Conservation (phyloP, 2,888 invertebrate species). For the Dryocosmus kuriphilus region DNA sequence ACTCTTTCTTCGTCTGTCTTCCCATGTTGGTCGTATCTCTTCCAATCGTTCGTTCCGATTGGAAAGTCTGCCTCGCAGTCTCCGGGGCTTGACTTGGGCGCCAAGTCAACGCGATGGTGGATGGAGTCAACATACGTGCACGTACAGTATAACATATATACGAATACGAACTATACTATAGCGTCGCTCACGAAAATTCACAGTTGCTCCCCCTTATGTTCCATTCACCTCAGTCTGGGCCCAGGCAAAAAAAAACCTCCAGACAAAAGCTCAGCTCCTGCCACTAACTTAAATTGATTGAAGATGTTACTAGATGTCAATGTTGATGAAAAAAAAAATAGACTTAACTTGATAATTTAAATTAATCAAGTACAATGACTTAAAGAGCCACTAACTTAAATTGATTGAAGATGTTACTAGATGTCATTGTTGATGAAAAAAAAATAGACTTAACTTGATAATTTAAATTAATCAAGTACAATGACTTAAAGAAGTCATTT, state of each 20-base stretch:
- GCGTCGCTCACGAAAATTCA: constrained; percentile 47
- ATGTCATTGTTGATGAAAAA: too few relatives aligned
- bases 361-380: background rate
- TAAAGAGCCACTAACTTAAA: background rate
- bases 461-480: background rate
- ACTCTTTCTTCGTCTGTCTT: constrained; percentile 42
- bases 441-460: too few relatives aligned
- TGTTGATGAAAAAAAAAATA: too few relatives aligned
- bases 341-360: background rate
- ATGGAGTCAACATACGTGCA: constrained; percentile 18
- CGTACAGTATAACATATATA: background rate
- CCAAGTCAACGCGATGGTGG: constrained; percentile 42
- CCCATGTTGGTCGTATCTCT: constrained; percentile 50
- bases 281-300: background rate
- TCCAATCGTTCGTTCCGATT: constrained; percentile 58
- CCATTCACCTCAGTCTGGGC: constrained; percentile 26
- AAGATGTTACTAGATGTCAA: background rate
- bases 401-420: background rate
- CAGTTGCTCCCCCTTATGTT: constrained; percentile 46
- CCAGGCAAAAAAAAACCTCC: constrained; percentile 10
- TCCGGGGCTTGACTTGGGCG: constrained; percentile 45
- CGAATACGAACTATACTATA: constrained; percentile 41
- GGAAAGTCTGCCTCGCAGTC: constrained; percentile 58
- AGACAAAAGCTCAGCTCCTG: background rate
- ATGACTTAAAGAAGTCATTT: background rate